These are phyloP conservation scores for Onychorhynchus coronatus DNA, from an alignment of 2,113 vertebrate genomes.

Conservation along the genomic window DNA sequence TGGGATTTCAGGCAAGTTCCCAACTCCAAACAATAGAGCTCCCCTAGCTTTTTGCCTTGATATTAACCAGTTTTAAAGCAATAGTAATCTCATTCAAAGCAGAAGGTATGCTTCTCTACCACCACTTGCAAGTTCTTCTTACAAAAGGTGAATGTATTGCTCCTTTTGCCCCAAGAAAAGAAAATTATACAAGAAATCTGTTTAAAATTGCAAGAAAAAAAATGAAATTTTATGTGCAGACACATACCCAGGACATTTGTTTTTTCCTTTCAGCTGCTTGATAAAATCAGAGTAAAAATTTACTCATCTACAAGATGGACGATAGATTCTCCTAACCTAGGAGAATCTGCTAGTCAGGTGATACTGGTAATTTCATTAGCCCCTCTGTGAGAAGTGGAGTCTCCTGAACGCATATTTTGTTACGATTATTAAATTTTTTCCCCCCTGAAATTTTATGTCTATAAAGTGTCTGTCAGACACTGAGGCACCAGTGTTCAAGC, in stretches of 20 bases:
- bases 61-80: neutral
- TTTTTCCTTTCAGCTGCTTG: neutral
- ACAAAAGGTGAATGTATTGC: neutral
- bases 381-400: neutral
- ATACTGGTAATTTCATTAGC: neutral
- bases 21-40: neutral
- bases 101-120: neutral
- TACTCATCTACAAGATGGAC: neutral
- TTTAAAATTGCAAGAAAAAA: neutral
- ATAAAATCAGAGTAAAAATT: neutral
- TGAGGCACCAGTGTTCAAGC: neutral
- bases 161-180: neutral
- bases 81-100: neutral
- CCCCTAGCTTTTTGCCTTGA: neutral
- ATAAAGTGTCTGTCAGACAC: neutral
- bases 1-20: no score
- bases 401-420: neutral
- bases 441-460: neutral
- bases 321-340: neutral
- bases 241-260: neutral
- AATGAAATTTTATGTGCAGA: neutral
- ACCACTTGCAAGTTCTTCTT: neutral
- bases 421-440: neutral
- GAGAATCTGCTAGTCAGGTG: neutral
- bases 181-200: neutral